phyloP scores from a whole-genome alignment of 2,113 vertebrate genomes.

The Pantherophis guttatus region DNA sequence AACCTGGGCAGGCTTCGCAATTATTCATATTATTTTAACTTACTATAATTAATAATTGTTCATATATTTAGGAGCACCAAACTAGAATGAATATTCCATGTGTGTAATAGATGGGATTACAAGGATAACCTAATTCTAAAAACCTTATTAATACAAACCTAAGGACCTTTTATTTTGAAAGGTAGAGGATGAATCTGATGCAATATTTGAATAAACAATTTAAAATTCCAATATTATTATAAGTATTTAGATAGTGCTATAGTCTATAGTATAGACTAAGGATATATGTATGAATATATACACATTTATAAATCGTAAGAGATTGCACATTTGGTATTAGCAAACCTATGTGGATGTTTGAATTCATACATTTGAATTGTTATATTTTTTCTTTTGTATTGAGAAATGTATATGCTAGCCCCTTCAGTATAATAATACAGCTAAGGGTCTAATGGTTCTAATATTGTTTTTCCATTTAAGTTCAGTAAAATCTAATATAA shows the following conservation, averaged over 20 bases:
- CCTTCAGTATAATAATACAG: background rate
- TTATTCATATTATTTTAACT: background rate
- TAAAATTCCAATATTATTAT: background rate
- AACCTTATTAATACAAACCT: background rate
- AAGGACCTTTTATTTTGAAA: background rate
- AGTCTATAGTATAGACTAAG: background rate
- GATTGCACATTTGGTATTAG: background rate
- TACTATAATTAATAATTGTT: background rate
- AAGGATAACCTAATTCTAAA: background rate
- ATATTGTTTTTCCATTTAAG: background rate
- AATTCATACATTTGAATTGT: background rate
- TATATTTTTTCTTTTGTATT: background rate
- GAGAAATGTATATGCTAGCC: background rate
- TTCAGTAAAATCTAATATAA: background rate
- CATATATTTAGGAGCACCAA: background rate
- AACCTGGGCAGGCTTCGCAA: background rate
- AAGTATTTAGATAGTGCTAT: background rate
- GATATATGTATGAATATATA: background rate
- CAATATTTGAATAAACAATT: background rate
- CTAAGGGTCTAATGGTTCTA: background rate
- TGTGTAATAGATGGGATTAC: background rate
- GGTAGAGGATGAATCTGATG: background rate
- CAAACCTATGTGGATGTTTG: background rate
- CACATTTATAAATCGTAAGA: background rate
- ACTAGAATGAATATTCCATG: background rate